Evolutionary conservation across 2,113 vertebrate species (phyloP).

Genomic region (Centropus unirufus): DNA sequence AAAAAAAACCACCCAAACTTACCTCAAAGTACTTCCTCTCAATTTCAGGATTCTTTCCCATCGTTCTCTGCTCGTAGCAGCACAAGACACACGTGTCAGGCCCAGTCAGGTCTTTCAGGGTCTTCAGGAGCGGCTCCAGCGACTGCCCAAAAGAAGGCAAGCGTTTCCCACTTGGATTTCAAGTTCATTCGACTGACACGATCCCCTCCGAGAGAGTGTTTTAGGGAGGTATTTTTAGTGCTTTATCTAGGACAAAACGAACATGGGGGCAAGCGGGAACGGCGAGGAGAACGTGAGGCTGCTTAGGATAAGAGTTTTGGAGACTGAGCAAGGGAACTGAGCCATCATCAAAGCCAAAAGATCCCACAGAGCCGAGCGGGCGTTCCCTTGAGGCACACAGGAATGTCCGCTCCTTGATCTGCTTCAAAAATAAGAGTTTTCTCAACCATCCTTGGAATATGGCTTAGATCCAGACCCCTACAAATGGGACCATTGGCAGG

Average conservation of each 20-base stretch:
- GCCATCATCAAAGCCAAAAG: neutral
- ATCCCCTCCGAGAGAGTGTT: neutral
- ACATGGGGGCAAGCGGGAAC: neutral
- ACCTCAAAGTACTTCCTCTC: conserved; percentile 93
- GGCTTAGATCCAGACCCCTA: neutral
- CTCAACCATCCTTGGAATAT: neutral
- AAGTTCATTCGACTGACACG: neutral
- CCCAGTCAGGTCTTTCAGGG: conserved; percentile 86
- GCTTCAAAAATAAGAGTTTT: neutral
- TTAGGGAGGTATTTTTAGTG: conserved; percentile 21
- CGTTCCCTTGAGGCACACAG: neutral
- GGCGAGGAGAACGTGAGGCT: neutral
- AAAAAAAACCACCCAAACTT: too few relatives aligned
- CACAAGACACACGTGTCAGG: conserved; percentile 89
- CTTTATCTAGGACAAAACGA: conserved; percentile 30
- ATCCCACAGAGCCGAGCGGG: neutral
- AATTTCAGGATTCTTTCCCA: conserved; percentile 92
- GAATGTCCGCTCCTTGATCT: fast-evolving
- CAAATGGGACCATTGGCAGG: fast-evolving
- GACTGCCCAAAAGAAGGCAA: conserved; percentile 79
- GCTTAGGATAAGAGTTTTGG: neutral
- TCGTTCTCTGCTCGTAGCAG: conserved; percentile 93
- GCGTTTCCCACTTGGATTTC: neutral
- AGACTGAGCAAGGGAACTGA: neutral
- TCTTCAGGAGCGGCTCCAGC: conserved; percentile 88